phyloP scores from a whole-genome alignment of 2,797 vertebrate genomes.

The Dendrocincla fuliginosa region DNA sequence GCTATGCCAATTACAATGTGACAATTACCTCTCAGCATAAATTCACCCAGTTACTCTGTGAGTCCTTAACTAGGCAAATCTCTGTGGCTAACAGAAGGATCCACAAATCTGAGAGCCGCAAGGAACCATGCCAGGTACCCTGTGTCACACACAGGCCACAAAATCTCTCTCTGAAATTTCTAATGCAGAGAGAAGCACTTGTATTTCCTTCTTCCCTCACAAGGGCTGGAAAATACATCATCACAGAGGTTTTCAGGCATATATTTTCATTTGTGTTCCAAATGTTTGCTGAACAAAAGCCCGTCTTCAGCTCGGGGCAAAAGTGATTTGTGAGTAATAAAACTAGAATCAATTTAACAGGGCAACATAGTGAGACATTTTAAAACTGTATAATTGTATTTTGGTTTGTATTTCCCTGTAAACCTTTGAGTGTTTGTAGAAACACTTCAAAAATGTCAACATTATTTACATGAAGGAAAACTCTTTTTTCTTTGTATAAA shows the following conservation, averaged over 20 bases:
- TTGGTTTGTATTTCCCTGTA: background rate
- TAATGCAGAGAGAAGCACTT: background rate
- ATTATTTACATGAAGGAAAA: background rate
- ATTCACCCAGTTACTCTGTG: background rate
- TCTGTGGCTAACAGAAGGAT: background rate
- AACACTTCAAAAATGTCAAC: background rate
- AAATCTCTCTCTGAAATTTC: background rate
- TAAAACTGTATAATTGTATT: background rate
- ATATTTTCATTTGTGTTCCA: background rate
- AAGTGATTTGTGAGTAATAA: background rate
- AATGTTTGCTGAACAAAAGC: background rate
- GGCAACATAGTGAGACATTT: background rate
- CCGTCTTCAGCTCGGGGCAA: background rate
- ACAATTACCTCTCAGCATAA: background rate
- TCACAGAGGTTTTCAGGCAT: background rate
- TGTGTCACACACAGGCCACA: rapidly evolving
- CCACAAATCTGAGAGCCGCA: rapidly evolving
- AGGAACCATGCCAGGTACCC: background rate
- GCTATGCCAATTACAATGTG: background rate
- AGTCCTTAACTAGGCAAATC: background rate
- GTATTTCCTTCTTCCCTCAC: background rate
- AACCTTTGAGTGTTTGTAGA: rapidly evolving
- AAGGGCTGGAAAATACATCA: background rate
- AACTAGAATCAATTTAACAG: background rate
- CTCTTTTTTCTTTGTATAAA: background rate